Evolutionary conservation across 2,888 invertebrate genomes (phyloP), one percentile per base, ranked within the genome.

Genomic region (Cyrtodaria siliqua): DNA sequence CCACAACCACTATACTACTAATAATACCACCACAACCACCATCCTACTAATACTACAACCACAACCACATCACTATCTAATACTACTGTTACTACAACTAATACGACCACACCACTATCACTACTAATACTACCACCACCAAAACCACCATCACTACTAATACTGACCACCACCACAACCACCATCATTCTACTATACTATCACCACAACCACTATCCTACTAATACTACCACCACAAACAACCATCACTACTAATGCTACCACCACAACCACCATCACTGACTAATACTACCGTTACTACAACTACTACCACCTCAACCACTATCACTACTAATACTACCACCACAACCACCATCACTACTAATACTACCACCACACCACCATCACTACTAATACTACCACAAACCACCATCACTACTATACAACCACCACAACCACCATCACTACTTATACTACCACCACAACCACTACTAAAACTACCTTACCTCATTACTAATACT

Each of bases 381-480:
- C 62, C 52, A 16, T 40, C 52, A 40, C 63, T 50, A 53, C 63
- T 63, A 26, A 52, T 33, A 33, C 50, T 62, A 33, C 62, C n/a
- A n/a, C n/a, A n/a, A n/a, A n/a, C n/a, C n/a, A n/a, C n/a, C n/a
- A n/a, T n/a, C n/a, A n/a, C n/a, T n/a, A n/a, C n/a, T n/a, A n/a
- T 62, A 50, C 62, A 50, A 18, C 62, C 50, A 62, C 50, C 29
- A 49, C 50, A 50, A 29, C 50, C 26, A 29, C 62, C 29, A 24
- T 24, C 18, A 63, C 42, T 38, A 57, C 40, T 63, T 23, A 38
- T 52, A 63, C 52, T 52, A 20, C 38, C 23, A 53, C 4, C 38
- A 53, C 49, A 49, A 27, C 29, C 29, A 49, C 49, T 9, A 56
- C 56, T 56, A 16, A 9, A 18, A 52, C 52, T 52, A 6, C 52